Base-by-base conservation (phyloP, 2,797 vertebrate genomes). In the Aplochiton taeniatus region DNA sequence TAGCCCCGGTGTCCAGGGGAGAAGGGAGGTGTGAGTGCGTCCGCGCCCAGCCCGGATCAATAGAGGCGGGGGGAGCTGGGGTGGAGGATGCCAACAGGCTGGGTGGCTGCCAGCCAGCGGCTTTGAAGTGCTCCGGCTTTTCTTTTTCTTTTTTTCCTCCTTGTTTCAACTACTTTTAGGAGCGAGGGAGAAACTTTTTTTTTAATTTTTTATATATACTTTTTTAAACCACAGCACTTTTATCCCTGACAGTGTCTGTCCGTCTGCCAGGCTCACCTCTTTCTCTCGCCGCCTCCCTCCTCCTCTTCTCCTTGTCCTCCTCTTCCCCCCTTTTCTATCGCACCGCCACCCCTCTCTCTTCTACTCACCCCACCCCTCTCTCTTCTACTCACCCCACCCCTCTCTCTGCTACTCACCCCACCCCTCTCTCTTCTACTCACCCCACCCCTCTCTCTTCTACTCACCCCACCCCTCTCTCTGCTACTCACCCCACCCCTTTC, bases 121-220 rank as follows among this genome's bases (percentile, higher is more conserved):
- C 87, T 91, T 90, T 91, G 90, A 91, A 89, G 87, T 90, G 76
- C 83, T 73, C 64, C 83, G 81, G 85, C 67, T 59, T 74, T 87
- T 2, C 31, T 31, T 31, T 31, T 31, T 31, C 6, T 31, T 31
- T 6, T 31, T 31, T 31, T 31, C 2, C 6, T 31, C 6, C 6
- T 87, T 88, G 86, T 92, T 89, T 90, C 83, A 87, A 82, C 75
- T 83, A 87, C 87, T 89, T 90, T 89, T 84, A 86, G 85, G 81
- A 65, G 65, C 14, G 20, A 57, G 48, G 81, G 83, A 82, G 74
- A 69, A 76, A 68, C 31, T 31, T 31, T 31, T 31, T 31, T 6
- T 31, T 31, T n/a, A n/a, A n/a, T n/a, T n/a, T n/a, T n/a, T 4
- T 14, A 18, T 17, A 54, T 4, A 84, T 83, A 82, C 71, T 85